Evolutionary conservation across 2,888 invertebrate genomes (phyloP), one percentile per base, ranked within the genome.

Genomic region (Acanthoscelides obtectus): DNA sequence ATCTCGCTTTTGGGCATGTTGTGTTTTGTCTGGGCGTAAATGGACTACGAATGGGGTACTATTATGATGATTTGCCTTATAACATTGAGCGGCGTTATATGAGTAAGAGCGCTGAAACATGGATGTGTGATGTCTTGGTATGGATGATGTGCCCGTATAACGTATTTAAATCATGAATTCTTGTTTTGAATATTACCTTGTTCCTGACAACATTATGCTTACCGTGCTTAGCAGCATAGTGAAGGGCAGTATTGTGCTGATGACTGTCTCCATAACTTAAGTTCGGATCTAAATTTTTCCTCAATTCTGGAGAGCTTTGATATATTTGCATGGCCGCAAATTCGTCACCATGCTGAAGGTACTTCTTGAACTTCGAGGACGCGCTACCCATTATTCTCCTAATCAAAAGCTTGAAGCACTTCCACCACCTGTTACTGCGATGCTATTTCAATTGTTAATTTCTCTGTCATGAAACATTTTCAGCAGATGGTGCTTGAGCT

Each of bases 311-410:
- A 68, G 88, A 88, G 81, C 88, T 88, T 80, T 90, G 89, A 81
- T 90, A 91, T 76, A 86, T 85, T 79, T 91, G 90, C 87, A 92
- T 88, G 20, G 91, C 91, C 70, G 91, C 90, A 81, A 90, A 90
- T 82, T 92, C 92, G 82, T 92, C 91, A 27, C 91, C 91, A 85
- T 90, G 89, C 81, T 90, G 90, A 70, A 92, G 86, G 82, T 91
- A 89, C 80, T 91, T 91, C 77, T 90, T 89, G 82, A 92, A 91
- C 83, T 92, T 92, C 45, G 90, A 90, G 64, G 90, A 90, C 67
- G 90, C 87, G 82, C 90, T 91, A 75, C 92, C 92, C 92, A 92
- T 92, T 74, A 75, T 83, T 69, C 66, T 22, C 20, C 67, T 22
- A 22, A 20, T 20, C 20, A 12, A 12, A 45, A 6, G 17, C 45